Base-by-base conservation (phyloP, 2,113 vertebrate genomes). In the Colaptes auratus region DNA sequence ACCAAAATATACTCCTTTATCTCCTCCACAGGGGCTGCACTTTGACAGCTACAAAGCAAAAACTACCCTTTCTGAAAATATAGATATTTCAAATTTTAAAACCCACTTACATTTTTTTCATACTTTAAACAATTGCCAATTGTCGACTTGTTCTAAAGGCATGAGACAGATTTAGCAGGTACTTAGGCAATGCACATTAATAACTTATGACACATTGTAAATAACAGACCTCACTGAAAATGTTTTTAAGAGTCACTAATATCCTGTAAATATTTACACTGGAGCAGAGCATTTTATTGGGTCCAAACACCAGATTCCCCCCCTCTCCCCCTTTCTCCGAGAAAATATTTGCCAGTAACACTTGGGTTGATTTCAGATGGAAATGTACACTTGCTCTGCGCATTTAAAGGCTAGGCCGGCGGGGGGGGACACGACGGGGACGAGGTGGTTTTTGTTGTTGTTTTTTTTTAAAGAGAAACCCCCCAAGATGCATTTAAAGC, bases 181-280 rank as follows among this genome's bases (percentile, higher is more conserved):
- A 97, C 97, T 98, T 96, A 93, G 94, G 97, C 95, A 95, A 94
- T 70, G 90, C 92, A 91, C 97, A 98, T 96, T 97, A 97, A 97
- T 97, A 98, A 98, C 97, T 97, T 96, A 97, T 97, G 98, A 98
- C 97, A 98, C 93, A 84, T 75, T 95, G 97, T 97, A 97, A 97
- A 98, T 97, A 98, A 97, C 97, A 98, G 95, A 96, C 93, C 96
- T 97, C 92, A 61, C 91, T 82, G 86, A 97, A 97, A 98, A 98
- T 96, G 91, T 95, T 97, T 94, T 92, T 92, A 74, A 95, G 93
- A 98, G 97, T 98, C 97, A 97, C 96, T 96, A 97, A 97, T 97
- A 97, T 92, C 95, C 91, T 97, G 97, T 97, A 98, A 98, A 98
- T 98, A 98, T 98, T 98, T 97, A 98, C 97, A 96, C 93, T 88